Base-by-base conservation (phyloP, 2,888 invertebrate genomes). In the Clitarchus hookeri region DNA sequence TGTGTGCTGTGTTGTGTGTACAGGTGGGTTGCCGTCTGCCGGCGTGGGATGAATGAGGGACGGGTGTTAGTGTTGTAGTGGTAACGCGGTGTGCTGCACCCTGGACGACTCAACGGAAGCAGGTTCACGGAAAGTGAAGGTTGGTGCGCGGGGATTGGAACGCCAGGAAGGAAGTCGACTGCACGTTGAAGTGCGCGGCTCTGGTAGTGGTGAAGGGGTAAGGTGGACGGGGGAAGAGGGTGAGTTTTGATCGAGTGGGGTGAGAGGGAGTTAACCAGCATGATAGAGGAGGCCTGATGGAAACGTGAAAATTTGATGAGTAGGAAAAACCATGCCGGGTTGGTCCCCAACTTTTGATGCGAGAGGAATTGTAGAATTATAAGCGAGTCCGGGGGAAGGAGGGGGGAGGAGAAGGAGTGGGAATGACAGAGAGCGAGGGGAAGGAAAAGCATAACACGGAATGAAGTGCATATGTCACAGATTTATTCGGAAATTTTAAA, bases 281-380 rank as follows among this genome's bases (percentile, higher is more conserved):
- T 82, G 82, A 82, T 82, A 44, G 83, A 65, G 84, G 53, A 84
- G 84, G 65, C 65, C 86, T 88, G 87, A 88, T 88, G 88, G 88
- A 88, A 88, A 88, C 86, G 84, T 88, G 88, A 88, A 88, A 88
- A 88, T 87, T 88, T 88, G 87, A 88, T 88, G 88, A 88, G 88
- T 86, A 77, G 87, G 87, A 88, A 88, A 87, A 88, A 87, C 87
- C 88, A 86, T 77, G 85, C 86, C 78, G 86, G 84, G 78, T 25
- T 19, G 8, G 19, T 65, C 65, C 78, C 79, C 84, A 84, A 85
- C 26, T 84, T 86, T 86, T 86, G 77, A 84, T 80, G 87, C 84
- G 84, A 79, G 86, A 79, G 86, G 82, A 82, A 82, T 84, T 36
- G 27, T 23, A 36, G 36, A 82, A 44, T 82, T 36, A 36, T 27